Evolutionary conservation across 2,888 invertebrate species (phyloP).

Genomic region (Sarcophaga rosellei): DNA sequence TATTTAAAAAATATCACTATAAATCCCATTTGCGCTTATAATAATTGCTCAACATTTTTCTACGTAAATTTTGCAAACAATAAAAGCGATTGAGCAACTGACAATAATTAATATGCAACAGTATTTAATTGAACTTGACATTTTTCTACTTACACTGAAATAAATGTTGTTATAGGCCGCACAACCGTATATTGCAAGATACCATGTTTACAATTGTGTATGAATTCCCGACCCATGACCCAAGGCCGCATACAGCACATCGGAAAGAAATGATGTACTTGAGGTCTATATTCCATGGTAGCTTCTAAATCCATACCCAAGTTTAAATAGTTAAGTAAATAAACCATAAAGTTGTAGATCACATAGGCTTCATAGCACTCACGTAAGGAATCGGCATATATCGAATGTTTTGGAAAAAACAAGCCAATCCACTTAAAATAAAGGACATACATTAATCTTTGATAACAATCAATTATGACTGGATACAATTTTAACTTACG

Average conservation of each 20-base stretch:
- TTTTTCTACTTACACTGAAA: constrained; percentile 89
- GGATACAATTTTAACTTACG: constrained; percentile 83
- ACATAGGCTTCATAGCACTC: constrained; percentile 99
- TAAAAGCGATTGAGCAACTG: not conserved
- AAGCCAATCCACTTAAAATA: constrained; percentile 84
- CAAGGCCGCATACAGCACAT: constrained; percentile 95
- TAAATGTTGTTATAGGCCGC: constrained; percentile 92
- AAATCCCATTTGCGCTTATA: too few relatives aligned
- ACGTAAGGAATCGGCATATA: constrained; percentile 95
- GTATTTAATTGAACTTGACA: constrained; percentile 9
- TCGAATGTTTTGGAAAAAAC: constrained; percentile 91
- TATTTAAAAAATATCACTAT: too few relatives aligned
- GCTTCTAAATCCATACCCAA: constrained; percentile 93
- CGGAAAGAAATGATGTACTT: constrained; percentile 93
- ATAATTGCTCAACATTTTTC: too few relatives aligned
- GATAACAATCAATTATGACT: not conserved
- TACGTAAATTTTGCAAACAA: not conserved
- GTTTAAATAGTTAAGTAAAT: constrained; percentile 93
- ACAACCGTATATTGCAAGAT: constrained; percentile 97
- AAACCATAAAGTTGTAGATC: constrained; percentile 98
- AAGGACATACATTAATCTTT: not conserved
- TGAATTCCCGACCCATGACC: constrained; percentile 96
- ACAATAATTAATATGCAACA: not conserved
- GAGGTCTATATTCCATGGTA: constrained; percentile 89
- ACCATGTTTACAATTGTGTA: constrained; percentile 97